Evolutionary conservation across 37 sponge, comb jelly and placozoan genomes (phyloP).

Genomic region (Diacarnus erythraeanus): DNA sequence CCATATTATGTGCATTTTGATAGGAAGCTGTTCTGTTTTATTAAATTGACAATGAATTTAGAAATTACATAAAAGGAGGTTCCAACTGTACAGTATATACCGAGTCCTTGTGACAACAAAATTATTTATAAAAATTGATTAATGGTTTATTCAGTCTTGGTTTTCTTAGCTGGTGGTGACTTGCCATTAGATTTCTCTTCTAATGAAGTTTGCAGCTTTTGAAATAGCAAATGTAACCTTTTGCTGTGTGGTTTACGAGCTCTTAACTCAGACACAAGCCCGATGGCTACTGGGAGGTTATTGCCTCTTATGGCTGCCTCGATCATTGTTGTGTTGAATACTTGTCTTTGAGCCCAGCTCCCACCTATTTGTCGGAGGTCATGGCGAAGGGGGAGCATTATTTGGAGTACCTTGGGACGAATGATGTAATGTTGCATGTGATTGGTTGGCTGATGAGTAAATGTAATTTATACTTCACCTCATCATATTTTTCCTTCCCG

Average conservation of each 20-base stretch:
- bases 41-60: no score
- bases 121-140: no score
- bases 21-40: no score
- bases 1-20: no score
- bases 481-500: conserved; percentile 74
- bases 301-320: conserved; percentile 64
- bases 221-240: neutral
- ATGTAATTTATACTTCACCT: conserved; percentile 37
- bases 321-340: conserved; percentile 68
- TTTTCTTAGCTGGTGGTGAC: no score
- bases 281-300: conserved; percentile 3
- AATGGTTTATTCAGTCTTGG: no score
- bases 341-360: conserved; percentile 90
- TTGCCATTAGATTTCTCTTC: no score
- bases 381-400: conserved; percentile 70
- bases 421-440: neutral
- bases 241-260: conserved; percentile 4
- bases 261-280: neutral
- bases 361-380: conserved; percentile 62
- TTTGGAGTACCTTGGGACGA: conserved; percentile 76
- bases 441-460: no score
- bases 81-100: no score
- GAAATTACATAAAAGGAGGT: no score
- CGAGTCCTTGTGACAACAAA: no score
- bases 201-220: neutral